Percentiles rank a stretch among this genome's conserved stretches.
These are phyloP conservation scores for Alosa alosa DNA, from an alignment of 2,113 vertebrate species.

Conservation along the genomic window DNA sequence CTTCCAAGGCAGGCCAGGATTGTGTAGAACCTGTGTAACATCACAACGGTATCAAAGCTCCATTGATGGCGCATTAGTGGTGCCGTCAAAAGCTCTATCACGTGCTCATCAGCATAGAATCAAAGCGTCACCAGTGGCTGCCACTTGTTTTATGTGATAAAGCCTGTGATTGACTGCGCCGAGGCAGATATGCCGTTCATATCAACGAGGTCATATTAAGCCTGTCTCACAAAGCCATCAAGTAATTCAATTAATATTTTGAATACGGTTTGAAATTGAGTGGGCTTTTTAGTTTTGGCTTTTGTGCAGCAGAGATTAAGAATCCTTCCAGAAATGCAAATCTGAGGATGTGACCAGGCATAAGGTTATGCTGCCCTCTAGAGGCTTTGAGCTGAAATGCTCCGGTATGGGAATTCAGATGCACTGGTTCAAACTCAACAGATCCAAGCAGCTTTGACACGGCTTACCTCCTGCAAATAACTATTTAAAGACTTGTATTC, in stretches of 20 bases:
- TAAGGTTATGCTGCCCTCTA: constrained; percentile 21
- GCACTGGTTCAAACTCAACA: not conserved
- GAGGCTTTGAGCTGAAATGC: not conserved
- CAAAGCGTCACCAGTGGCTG: not conserved
- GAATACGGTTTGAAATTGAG: constrained; percentile 12
- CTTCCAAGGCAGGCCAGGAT: not conserved
- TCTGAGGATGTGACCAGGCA: not conserved
- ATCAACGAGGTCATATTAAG: not conserved
- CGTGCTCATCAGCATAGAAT: constrained; percentile 1
- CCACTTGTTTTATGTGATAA: constrained; percentile 12
- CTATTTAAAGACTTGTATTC: not conserved
- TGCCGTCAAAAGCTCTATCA: not conserved
- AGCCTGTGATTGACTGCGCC: not conserved
- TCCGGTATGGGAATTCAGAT: not conserved
- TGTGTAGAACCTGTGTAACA: constrained; percentile 11
- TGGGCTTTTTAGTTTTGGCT: not conserved
- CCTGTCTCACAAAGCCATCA: constrained; percentile 11
- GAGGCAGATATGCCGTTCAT: not conserved
- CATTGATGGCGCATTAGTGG: constrained; percentile 1
- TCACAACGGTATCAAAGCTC: not conserved
- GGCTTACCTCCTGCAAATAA: not conserved
- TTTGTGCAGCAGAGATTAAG: not conserved
- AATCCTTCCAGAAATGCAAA: constrained; percentile 12
- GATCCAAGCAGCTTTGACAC: not conserved
- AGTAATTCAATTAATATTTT: constrained; percentile 17